Evolutionary conservation across 2,797 vertebrate species (phyloP).

Genomic region (Gymnoscopelus microlampas): DNA sequence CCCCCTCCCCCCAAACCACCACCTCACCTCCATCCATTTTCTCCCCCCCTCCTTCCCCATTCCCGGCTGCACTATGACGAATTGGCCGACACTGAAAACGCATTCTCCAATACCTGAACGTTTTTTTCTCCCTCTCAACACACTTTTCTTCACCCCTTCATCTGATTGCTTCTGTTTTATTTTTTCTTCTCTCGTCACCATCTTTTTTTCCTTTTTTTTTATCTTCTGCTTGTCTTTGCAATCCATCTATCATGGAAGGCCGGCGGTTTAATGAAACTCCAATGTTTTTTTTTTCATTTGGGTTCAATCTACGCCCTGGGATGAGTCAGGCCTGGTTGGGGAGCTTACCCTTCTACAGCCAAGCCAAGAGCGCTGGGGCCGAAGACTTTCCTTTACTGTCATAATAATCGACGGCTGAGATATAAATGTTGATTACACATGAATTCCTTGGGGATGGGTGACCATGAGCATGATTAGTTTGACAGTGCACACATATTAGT

Average conservation of each 20-base stretch:
- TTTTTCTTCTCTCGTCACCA: slow-evolving; percentile 12
- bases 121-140: slow-evolving; percentile 49
- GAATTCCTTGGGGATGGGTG: neutral
- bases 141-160: slow-evolving; percentile 54
- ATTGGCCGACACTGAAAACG: slow-evolving; percentile 64
- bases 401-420: too few relatives aligned
- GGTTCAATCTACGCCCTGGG: slow-evolving; percentile 48
- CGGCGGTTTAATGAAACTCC: slow-evolving; percentile 62
- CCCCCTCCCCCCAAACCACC: slow-evolving; percentile 1
- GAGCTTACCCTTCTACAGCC: slow-evolving; percentile 42
- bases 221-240: slow-evolving; percentile 30
- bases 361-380: slow-evolving; percentile 13
- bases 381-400: too few relatives aligned
- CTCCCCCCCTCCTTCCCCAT: slow-evolving; percentile 23
- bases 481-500: slow-evolving; percentile 31
- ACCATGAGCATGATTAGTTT: slow-evolving; percentile 20
- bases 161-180: slow-evolving; percentile 63
- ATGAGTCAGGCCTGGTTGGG: slow-evolving; percentile 43
- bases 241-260: slow-evolving; percentile 53
- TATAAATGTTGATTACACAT: neutral
- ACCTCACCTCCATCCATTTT: slow-evolving; percentile 45
- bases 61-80: slow-evolving; percentile 63
- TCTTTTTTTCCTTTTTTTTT: slow-evolving; percentile 13
- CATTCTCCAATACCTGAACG: slow-evolving; percentile 49
- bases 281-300: slow-evolving; percentile 59